Conservation (phyloP, 2,113 vertebrate species). For the Silurus glanis region DNA sequence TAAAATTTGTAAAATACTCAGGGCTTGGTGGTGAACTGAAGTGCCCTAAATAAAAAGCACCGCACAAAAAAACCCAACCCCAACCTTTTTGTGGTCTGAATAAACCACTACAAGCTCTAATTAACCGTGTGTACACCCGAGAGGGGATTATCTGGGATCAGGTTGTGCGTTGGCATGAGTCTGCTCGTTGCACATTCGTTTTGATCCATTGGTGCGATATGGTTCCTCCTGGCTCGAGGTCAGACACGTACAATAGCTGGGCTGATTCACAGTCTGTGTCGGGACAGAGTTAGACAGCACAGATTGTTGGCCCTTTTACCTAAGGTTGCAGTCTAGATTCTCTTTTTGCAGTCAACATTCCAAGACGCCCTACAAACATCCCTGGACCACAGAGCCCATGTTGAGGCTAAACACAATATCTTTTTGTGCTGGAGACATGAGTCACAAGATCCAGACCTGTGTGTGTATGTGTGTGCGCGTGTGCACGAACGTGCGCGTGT, state of each 20-base stretch:
- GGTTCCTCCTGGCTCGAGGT: constrained; percentile 26
- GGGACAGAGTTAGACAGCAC: constrained; percentile 18
- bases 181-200: constrained; percentile 25
- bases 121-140: constrained; percentile 22
- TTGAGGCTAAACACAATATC: background rate
- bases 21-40: background rate
- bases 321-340: background rate
- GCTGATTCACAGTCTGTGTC: constrained; percentile 26
- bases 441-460: constrained; percentile 25
- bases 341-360: background rate
- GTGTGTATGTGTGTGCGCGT: constrained; percentile 13
- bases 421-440: constrained; percentile 27
- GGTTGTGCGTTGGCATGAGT: constrained; percentile 26
- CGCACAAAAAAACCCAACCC: background rate
- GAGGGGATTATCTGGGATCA: constrained; percentile 39
- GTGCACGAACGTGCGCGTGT: background rate
- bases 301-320: constrained; percentile 2
- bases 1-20: background rate
- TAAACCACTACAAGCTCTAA: constrained; percentile 18
- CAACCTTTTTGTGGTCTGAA: background rate
- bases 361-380: constrained; percentile 13
- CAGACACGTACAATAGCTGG: constrained; percentile 31
- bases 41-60: background rate
- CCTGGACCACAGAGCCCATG: background rate
- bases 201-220: constrained; percentile 36